These are phyloP conservation scores for Nycticryphes semicollaris DNA, from an alignment of 2,113 vertebrate species.

Conservation along the genomic window DNA sequence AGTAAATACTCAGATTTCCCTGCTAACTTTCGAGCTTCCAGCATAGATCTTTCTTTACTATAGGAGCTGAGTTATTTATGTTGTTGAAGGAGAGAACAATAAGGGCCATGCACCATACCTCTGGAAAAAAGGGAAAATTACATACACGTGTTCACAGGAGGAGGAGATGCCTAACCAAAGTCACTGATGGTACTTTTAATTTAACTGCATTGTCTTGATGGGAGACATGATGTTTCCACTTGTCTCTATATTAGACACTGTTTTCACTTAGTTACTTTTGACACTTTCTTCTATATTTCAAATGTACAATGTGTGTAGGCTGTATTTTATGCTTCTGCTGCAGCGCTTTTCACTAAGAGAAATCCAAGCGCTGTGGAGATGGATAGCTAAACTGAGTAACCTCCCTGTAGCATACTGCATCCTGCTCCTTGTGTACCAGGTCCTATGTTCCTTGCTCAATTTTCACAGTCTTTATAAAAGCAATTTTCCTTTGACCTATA, in stretches of 20 bases:
- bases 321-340: background rate
- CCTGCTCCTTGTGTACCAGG: background rate
- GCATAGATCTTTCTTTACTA: background rate
- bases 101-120: background rate
- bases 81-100: background rate
- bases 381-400: background rate
- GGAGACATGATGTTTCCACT: background rate
- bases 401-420: background rate
- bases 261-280: background rate
- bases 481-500: slow-evolving; percentile 56
- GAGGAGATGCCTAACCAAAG: background rate
- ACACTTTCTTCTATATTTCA: background rate
- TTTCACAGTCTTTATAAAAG: slow-evolving; percentile 58
- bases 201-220: background rate
- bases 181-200: background rate
- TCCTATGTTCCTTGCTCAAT: slow-evolving; percentile 33
- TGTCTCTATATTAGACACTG: background rate
- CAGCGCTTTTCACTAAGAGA: background rate
- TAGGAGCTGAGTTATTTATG: background rate
- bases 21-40: background rate
- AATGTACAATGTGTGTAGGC: background rate
- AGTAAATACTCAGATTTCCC: background rate
- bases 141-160: background rate
- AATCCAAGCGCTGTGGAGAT: background rate
- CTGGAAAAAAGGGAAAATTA: background rate